These are phyloP conservation scores for Crioceris asparagi DNA, from an alignment of 2,888 invertebrate genomes.

Conservation along the genomic window DNA sequence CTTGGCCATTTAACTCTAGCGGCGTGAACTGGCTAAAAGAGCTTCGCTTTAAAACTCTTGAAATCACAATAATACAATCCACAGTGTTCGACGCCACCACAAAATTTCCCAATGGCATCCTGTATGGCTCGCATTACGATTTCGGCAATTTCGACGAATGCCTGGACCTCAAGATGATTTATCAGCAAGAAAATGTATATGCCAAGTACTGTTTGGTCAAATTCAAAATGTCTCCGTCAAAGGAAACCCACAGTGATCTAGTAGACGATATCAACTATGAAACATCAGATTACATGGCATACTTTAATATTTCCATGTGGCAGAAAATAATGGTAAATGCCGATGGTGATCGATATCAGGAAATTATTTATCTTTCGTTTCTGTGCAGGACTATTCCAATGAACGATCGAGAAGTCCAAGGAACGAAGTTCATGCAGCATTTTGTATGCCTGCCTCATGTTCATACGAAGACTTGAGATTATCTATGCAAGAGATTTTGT, in stretches of 20 bases:
- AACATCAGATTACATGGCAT: conserved; percentile 2
- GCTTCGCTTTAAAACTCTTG: no score
- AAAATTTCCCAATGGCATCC: conserved; percentile 55
- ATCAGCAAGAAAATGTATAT: conserved; percentile 31
- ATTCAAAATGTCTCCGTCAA: conserved; percentile 32
- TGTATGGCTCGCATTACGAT: conserved; percentile 55
- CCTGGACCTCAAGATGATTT: conserved; percentile 32
- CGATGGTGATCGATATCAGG: neutral
- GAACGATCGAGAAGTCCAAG: conserved; percentile 15
- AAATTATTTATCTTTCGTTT: conserved; percentile 4
- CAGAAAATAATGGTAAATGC: conserved; percentile 21
- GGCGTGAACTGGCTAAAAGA: no score
- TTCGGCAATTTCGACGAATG: conserved; percentile 66
- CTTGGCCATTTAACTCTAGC: no score
- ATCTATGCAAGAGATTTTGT: conserved; percentile 17
- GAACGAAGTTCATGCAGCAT: conserved; percentile 44
- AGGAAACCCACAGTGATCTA: neutral
- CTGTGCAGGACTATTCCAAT: conserved; percentile 15
- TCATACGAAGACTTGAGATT: conserved; percentile 41
- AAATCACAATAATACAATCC: no score
- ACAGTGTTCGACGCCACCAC: conserved; percentile 64
- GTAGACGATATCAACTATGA: neutral
- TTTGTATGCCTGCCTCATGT: conserved; percentile 50
- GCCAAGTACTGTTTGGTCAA: conserved; percentile 57
- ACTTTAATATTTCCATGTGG: conserved; percentile 20